These are phyloP conservation scores for Steinernema scapterisci DNA, from an alignment of 2,888 invertebrate genomes.

Conservation along the genomic window DNA sequence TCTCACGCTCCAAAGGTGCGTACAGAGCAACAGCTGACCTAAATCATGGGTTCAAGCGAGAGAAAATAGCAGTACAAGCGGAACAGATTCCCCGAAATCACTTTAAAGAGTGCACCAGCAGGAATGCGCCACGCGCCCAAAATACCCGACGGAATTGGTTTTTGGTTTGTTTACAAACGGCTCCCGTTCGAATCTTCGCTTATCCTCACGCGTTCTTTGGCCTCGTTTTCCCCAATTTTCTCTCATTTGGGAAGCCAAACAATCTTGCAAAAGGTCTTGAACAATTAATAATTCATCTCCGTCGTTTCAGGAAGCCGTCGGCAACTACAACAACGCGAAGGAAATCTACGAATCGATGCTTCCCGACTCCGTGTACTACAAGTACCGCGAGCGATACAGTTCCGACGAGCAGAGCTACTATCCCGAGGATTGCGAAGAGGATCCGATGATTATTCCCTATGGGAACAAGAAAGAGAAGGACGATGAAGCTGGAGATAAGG, in stretches of 20 bases:
- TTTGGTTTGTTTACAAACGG: no score
- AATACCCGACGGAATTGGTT: no score
- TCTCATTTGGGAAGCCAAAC: no score
- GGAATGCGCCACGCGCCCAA: no score
- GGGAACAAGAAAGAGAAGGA: no score
- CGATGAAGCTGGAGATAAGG: not conserved
- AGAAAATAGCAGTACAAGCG: no score
- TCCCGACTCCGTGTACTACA: slow-evolving; percentile 25
- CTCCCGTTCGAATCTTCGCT: not conserved
- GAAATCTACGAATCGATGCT: not conserved
- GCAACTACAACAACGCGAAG: slow-evolving; percentile 15
- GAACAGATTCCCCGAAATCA: no score
- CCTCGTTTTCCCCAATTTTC: no score
- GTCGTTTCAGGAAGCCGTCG: slow-evolving; percentile 3
- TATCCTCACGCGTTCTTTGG: not conserved
- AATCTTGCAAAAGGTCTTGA: not conserved
- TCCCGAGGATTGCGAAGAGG: not conserved
- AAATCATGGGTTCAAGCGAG: no score
- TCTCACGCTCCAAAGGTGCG: no score
- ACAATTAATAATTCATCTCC: not conserved
- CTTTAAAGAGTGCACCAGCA: no score
- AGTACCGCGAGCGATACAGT: slow-evolving; percentile 25
- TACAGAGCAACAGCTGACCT: no score
- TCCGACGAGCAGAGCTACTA: not conserved
- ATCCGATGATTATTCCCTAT: slow-evolving; percentile 13